phyloP scores from a whole-genome alignment of 2,888 invertebrate genomes.

The Carabus problematicus region DNA sequence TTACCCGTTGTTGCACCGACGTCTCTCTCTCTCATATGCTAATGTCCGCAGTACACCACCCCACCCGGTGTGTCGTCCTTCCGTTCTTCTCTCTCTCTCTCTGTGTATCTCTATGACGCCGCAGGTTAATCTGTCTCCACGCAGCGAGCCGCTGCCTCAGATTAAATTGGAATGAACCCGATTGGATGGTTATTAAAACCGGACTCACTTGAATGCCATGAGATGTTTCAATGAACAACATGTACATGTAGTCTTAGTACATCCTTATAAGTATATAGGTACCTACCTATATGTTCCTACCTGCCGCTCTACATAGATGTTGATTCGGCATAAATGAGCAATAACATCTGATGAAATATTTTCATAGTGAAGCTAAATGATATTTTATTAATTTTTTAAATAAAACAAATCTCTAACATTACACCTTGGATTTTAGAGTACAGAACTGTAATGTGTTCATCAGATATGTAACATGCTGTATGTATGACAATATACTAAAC shows the following conservation, averaged over 20 bases:
- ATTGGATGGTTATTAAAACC: slow-evolving; percentile 38
- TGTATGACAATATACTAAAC: not conserved
- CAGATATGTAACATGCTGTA: too few species aligned
- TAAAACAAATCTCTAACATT: too few species aligned
- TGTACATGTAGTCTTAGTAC: slow-evolving; percentile 3
- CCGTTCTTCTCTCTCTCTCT: too few species aligned
- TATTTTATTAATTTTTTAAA: too few species aligned
- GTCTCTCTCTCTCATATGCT: slow-evolving; percentile 15
- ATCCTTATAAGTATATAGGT: not conserved
- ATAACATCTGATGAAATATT: too few species aligned
- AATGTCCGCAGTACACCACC: slow-evolving; percentile 10
- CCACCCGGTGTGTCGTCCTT: too few species aligned
- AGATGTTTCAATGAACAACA: slow-evolving; percentile 29
- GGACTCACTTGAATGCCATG: slow-evolving; percentile 20
- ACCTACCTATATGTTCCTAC: not conserved
- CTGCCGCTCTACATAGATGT: too few species aligned
- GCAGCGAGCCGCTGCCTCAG: not conserved
- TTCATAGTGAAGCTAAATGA: too few species aligned
- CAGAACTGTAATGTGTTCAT: too few species aligned
- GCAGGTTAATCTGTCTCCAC: slow-evolving; percentile 16
- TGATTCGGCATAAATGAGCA: too few species aligned
- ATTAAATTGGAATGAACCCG: slow-evolving; percentile 23
- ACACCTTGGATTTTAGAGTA: too few species aligned
- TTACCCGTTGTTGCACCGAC: slow-evolving; percentile 14
- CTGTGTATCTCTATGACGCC: too few species aligned